Percentiles rank a stretch among this genome's conserved stretches.
These are phyloP conservation scores for Gopherus evgoodei DNA, from an alignment of 2,113 vertebrate genomes.

Conservation along the genomic window DNA sequence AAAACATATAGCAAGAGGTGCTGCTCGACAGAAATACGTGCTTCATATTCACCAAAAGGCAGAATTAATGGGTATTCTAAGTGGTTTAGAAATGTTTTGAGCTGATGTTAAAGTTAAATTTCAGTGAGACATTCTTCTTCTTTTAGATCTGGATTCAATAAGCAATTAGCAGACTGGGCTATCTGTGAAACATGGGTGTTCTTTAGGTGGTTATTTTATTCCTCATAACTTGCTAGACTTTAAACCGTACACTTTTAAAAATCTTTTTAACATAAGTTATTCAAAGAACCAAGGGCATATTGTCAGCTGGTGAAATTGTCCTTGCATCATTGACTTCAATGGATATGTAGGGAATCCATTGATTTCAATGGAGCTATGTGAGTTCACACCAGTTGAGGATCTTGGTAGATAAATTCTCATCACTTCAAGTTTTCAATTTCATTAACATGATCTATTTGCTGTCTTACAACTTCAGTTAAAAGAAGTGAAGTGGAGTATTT, in stretches of 20 bases:
- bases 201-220: background rate
- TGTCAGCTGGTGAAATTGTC: background rate
- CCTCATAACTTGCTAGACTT: background rate
- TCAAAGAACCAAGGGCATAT: background rate
- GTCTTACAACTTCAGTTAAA: background rate
- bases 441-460: accelerated
- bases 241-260: background rate
- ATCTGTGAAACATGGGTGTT: background rate
- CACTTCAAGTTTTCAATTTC: background rate
- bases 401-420: background rate
- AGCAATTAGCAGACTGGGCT: background rate
- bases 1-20: background rate
- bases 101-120: background rate
- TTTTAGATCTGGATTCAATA: background rate
- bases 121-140: background rate
- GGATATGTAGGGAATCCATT: background rate
- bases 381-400: background rate
- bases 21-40: background rate
- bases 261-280: background rate
- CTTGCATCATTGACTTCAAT: background rate
- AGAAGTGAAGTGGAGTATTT: background rate
- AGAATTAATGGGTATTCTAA: background rate
- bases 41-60: background rate
- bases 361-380: background rate
- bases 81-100: background rate